phyloP scores from a whole-genome alignment of 1,140 invertebrate genomes.

The Musca vetustissima region DNA sequence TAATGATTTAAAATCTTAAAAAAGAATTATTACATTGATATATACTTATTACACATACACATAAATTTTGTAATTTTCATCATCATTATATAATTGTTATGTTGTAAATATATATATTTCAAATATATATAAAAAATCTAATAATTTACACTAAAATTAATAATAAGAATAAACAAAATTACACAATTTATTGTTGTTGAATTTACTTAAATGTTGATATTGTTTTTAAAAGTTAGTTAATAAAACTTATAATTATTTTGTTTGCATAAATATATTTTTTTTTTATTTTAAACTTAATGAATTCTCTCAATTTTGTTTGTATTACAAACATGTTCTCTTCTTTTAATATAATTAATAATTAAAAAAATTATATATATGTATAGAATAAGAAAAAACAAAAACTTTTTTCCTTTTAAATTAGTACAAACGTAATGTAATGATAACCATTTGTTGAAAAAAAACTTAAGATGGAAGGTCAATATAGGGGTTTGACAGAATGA shows the following conservation, averaged over 20 bases:
- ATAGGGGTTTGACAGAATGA: no score
- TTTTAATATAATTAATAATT: no score
- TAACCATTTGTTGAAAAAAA: no score
- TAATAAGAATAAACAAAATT: neutral
- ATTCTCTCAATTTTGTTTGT: constrained; percentile 1
- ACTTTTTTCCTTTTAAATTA: no score
- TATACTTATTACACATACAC: constrained; percentile 2
- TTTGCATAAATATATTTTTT: neutral
- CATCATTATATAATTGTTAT: neutral
- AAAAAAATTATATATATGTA: no score
- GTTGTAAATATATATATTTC: constrained; percentile 17
- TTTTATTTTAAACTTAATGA: constrained; percentile 1
- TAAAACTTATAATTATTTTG: no score
- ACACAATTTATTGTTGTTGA: neutral
- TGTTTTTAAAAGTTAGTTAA: no score
- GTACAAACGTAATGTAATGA: no score
- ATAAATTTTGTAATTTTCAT: constrained; percentile 6
- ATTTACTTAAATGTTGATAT: neutral
- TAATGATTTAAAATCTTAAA: constrained; percentile 22
- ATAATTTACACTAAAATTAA: constrained; percentile 17
- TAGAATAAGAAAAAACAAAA: no score
- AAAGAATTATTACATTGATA: constrained; percentile 1
- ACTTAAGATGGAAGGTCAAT: no score
- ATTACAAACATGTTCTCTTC: neutral
- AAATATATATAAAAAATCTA: constrained; percentile 14